phyloP scores from a whole-genome alignment of 2,113 vertebrate genomes.

The Lepus americanus region DNA sequence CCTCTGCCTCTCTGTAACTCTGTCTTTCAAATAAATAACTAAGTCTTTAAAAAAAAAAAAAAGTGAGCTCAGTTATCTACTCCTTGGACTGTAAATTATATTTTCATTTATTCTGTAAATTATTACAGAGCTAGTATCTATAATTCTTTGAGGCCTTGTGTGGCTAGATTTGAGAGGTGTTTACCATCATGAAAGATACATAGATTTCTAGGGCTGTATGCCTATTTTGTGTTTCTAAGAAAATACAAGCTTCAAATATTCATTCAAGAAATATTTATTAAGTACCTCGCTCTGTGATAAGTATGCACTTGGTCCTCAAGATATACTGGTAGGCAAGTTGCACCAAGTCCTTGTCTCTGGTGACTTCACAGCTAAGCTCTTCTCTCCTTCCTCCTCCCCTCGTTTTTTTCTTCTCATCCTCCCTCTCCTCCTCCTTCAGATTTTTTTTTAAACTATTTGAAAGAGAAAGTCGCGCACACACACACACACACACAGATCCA shows the following conservation, averaged over 20 bases:
- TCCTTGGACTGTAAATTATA: background rate
- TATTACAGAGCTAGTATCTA: background rate
- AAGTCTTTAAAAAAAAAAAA: background rate
- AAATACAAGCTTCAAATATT: background rate
- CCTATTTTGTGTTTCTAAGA: background rate
- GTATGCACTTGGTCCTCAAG: background rate
- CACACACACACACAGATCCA: too few relatives aligned
- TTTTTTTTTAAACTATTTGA: too few relatives aligned
- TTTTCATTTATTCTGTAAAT: background rate
- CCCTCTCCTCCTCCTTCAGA: too few relatives aligned
- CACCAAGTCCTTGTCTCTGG: background rate
- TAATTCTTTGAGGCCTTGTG: conserved; percentile 4
- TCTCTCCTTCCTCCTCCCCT: background rate
- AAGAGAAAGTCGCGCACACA: too few relatives aligned
- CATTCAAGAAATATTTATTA: background rate
- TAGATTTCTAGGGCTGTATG: background rate
- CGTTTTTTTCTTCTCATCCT: too few relatives aligned
- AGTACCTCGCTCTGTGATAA: background rate
- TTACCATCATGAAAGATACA: conserved; percentile 16
- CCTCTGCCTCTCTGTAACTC: too few relatives aligned
- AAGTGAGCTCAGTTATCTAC: background rate
- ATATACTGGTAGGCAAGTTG: background rate
- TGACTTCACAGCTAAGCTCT: background rate
- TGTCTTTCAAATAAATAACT: too few relatives aligned
- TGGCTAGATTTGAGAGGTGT: background rate